Percentiles rank a stretch among this genome's conserved stretches.
Conservation (phyloP, 2,797 vertebrate species). For the Sebastes flavidus region DNA sequence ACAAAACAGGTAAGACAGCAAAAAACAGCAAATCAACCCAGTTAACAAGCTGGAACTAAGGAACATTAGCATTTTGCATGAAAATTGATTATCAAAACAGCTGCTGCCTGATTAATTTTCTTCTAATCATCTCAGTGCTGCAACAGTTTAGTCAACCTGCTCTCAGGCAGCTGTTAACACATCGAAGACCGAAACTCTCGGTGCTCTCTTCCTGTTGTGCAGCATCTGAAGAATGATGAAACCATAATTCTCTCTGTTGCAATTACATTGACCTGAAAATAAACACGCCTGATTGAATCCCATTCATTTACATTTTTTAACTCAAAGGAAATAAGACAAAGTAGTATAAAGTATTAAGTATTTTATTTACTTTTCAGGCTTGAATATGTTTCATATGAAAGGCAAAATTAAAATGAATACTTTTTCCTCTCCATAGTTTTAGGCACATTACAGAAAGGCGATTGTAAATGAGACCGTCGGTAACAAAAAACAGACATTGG, state of each 20-base stretch:
- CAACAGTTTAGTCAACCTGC: neutral
- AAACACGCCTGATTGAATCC: neutral
- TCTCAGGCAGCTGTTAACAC: neutral
- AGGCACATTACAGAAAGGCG: constrained; percentile 88
- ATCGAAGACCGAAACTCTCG: neutral
- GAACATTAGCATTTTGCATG: neutral
- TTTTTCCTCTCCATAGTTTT: constrained; percentile 77
- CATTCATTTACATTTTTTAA: neutral
- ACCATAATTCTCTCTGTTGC: neutral
- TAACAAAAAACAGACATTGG: constrained; percentile 61
- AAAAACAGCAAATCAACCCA: neutral
- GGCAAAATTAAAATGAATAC: constrained; percentile 83
- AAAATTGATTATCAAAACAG: neutral
- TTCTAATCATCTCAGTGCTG: neutral
- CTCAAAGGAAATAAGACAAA: constrained; percentile 8
- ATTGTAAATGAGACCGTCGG: constrained; percentile 76
- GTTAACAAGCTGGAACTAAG: neutral
- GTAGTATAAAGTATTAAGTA: constrained; percentile 80
- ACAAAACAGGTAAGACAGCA: no score
- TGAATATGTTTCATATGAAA: constrained; percentile 89
- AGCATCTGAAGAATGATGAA: neutral
- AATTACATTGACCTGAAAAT: neutral
- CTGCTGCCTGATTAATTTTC: neutral
- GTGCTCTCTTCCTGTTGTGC: constrained; percentile 19
- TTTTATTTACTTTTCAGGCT: constrained; percentile 88